A percentile compares a stretch with the other conserved stretches of the same genome.
Conservation (phyloP, 2,113 vertebrate genomes). For the Hylia prasina region DNA sequence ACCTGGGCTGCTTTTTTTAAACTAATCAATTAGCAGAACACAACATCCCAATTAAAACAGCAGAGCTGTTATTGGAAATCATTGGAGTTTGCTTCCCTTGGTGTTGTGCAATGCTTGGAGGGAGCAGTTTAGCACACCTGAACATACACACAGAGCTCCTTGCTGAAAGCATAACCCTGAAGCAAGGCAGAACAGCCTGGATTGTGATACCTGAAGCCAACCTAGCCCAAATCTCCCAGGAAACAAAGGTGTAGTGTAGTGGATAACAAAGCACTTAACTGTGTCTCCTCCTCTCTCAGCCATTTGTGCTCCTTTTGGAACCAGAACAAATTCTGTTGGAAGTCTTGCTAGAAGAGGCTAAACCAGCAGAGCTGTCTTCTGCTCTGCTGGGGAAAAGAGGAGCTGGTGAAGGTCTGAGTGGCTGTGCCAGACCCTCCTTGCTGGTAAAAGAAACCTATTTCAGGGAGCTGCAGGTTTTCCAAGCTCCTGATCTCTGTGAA, state of each 20-base stretch:
- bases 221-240: conserved; percentile 17
- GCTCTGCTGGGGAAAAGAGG: not conserved
- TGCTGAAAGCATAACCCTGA: conserved; percentile 39
- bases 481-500: not conserved
- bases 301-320: not conserved
- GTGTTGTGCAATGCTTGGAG: not conserved
- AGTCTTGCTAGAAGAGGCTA: not conserved
- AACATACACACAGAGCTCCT: not conserved
- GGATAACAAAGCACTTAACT: conserved; percentile 13
- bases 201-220: conserved; percentile 11
- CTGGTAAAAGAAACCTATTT: not conserved
- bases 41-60: not conserved
- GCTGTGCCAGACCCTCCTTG: not conserved
- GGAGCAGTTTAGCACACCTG: conserved; percentile 2
- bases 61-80: conserved; percentile 20
- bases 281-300: not conserved
- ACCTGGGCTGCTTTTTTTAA: not conserved
- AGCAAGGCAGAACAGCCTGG: not conserved
- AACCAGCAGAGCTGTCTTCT: not conserved
- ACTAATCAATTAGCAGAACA: conserved; percentile 31
- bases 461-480: not conserved
- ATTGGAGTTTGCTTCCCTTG: not conserved
- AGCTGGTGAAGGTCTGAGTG: not conserved
- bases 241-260: conserved; percentile 53
- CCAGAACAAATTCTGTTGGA: not conserved